Conservation (phyloP, 2,797 vertebrate genomes). For the Hylomyscus alleni region DNA sequence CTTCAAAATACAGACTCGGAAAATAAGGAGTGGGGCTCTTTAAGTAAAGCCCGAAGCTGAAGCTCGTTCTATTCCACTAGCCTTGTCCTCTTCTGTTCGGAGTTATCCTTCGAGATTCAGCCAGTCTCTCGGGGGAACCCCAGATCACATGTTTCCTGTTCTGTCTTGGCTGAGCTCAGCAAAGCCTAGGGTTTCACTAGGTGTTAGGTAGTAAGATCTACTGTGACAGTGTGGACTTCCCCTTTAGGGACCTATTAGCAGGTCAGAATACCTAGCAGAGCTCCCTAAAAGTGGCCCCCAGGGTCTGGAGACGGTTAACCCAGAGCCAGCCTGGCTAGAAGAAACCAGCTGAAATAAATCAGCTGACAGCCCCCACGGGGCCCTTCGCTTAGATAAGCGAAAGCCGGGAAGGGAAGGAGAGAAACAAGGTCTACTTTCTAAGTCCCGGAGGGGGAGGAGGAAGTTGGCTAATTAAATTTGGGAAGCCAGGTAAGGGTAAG, state of each 20-base stretch:
- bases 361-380: not conserved
- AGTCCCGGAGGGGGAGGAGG: slow-evolving; percentile 66
- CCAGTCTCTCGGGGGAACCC: slow-evolving; percentile 67
- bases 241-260: slow-evolving; percentile 79
- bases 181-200: slow-evolving; percentile 83
- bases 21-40: slow-evolving; percentile 19
- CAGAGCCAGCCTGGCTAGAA: slow-evolving; percentile 62
- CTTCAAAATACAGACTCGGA: not conserved
- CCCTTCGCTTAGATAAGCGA: slow-evolving; percentile 71
- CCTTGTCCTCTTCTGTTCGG: slow-evolving; percentile 75
- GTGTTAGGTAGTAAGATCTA: slow-evolving; percentile 85
- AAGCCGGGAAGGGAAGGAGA: slow-evolving; percentile 53
- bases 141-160: slow-evolving; percentile 78
- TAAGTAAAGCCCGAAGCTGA: slow-evolving; percentile 56
- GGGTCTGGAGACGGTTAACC: slow-evolving; percentile 69
- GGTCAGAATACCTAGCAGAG: slow-evolving; percentile 77
- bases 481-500: slow-evolving; percentile 71
- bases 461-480: slow-evolving; percentile 83
- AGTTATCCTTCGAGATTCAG: slow-evolving; percentile 71
- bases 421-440: slow-evolving; percentile 58
- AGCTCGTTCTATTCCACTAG: slow-evolving; percentile 24
- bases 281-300: slow-evolving; percentile 72
- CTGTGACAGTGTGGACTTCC: slow-evolving; percentile 76
- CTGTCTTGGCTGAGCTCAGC: slow-evolving; percentile 76
- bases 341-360: slow-evolving; percentile 81